Percentiles rank a stretch among this genome's conserved stretches.
Conservation (phyloP, 2,888 invertebrate species). For the Pinctada fucata region DNA sequence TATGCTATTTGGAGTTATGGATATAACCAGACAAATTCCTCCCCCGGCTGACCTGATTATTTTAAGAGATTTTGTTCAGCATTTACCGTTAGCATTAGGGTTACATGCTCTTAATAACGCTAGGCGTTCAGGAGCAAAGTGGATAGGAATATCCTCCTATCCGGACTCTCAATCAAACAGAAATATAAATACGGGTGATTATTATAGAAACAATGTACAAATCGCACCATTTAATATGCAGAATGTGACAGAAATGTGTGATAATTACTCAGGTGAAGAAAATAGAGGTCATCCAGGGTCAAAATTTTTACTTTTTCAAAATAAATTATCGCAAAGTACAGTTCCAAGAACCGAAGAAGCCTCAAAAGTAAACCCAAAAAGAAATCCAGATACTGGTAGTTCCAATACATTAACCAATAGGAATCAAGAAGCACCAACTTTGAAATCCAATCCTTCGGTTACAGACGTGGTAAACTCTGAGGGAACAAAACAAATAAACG, state of each 20-base stretch:
- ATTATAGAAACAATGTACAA: not conserved
- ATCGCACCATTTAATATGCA: not conserved
- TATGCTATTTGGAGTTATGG: not conserved
- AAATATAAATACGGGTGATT: not conserved
- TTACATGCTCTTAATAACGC: not conserved
- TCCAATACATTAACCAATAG: too few relatives aligned
- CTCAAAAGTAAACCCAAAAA: too few relatives aligned
- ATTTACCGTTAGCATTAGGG: constrained; percentile 3
- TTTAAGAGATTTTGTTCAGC: not conserved
- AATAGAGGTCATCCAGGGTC: not conserved
- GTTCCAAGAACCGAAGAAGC: too few relatives aligned
- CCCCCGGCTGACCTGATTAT: constrained; percentile 1
- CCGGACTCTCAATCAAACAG: not conserved
- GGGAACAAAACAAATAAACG: too few relatives aligned
- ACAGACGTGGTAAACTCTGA: too few relatives aligned
- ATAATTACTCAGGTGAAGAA: not conserved
- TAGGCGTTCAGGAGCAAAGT: not conserved
- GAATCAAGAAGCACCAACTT: too few relatives aligned
- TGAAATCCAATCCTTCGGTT: too few relatives aligned
- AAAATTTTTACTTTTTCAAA: not conserved
- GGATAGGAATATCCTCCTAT: not conserved
- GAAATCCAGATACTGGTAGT: too few relatives aligned
- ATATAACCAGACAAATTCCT: not conserved
- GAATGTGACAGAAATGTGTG: not conserved
- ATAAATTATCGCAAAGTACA: too few relatives aligned